Evolutionary conservation across 2,797 vertebrate genomes (phyloP), one percentile per base, ranked within the genome.

Genomic region (Botia kubotai): DNA sequence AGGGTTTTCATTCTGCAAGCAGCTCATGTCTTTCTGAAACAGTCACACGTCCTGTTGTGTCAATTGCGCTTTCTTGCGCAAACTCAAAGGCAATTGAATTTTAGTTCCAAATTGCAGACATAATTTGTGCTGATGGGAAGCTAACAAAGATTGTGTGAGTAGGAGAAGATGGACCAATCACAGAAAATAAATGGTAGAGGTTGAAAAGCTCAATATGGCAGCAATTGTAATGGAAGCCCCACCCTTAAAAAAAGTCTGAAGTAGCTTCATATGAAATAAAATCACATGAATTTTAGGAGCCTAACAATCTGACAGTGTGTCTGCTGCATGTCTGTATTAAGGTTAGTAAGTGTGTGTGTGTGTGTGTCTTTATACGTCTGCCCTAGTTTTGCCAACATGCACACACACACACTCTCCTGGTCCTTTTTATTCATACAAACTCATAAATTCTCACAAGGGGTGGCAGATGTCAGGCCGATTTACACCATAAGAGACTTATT

Each of bases 391-490:
- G 53, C 21, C 70, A 78, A 39, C 46, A 82, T 63, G 55, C 80
- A 86, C 86, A 88, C 60, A 60, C 72, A 76, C 67, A 75, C 60
- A 72, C 21, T 75, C 52, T 39, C n/a, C 29, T 14, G 19, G 68
- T 39, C 53, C 13, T 53, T 62, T 81, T 23, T 82, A 58, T 26
- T 62, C 14, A 82, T 65, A 81, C 65, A 80, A 62, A 67, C 57
- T 84, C 63, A 63, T 62, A 78, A 62, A 80, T 84, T 69, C 79
- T 77, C 73, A 53, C 78, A 65, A 53, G 50, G 58, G 77, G n/a
- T 62, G 83, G 80, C 88, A 90, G 87, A 91, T 89, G 87, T 77
- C 88, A 84, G 76, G 60, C 79, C 88, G 88, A 90, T 91, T 89
- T 93, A 89, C 88, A 88, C 88, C 21, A 29, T 29, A 75, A 69